These are phyloP conservation scores for Amphimedon queenslandica DNA, from an alignment of 37 sponge, comb jelly and placozoan genomes.

Conservation along the genomic window DNA sequence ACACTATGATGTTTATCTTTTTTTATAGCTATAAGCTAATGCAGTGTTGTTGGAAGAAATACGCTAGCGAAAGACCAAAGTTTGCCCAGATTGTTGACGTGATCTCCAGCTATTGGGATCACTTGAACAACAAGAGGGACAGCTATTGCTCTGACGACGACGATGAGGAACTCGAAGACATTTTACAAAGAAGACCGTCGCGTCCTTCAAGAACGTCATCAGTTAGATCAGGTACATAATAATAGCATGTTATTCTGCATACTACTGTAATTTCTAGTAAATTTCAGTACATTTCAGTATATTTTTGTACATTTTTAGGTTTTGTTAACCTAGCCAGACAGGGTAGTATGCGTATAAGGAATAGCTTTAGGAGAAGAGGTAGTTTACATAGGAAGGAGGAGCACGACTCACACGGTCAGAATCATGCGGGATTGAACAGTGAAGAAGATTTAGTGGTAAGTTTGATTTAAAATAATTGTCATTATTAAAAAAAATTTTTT, in stretches of 20 bases:
- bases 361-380: constrained; percentile 45
- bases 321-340: constrained; percentile 28
- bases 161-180: constrained; percentile 5
- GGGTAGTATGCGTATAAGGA: constrained; percentile 52
- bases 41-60: constrained; percentile 51
- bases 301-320: too few relatives aligned
- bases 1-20: neutral
- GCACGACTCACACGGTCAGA: constrained; percentile 7
- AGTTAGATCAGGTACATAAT: constrained; percentile 39
- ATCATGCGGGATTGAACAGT: constrained; percentile 10
- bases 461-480: too few relatives aligned
- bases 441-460: constrained; percentile 19
- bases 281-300: too few relatives aligned
- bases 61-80: constrained; percentile 45
- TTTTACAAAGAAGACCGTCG: constrained; percentile 5
- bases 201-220: constrained; percentile 41
- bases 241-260: neutral
- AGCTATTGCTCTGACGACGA: constrained; percentile 33
- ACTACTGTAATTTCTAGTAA: too few relatives aligned
- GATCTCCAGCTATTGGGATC: constrained; percentile 25
- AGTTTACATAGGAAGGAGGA: constrained; percentile 57
- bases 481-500: too few relatives aligned
- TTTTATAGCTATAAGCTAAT: constrained; percentile 45
- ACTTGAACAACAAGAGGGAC: constrained; percentile 22
- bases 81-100: constrained; percentile 34